A percentile compares a stretch with the other conserved stretches of the same genome.
Conservation (phyloP, 2,888 invertebrate genomes). For the Polia nebulosa region DNA sequence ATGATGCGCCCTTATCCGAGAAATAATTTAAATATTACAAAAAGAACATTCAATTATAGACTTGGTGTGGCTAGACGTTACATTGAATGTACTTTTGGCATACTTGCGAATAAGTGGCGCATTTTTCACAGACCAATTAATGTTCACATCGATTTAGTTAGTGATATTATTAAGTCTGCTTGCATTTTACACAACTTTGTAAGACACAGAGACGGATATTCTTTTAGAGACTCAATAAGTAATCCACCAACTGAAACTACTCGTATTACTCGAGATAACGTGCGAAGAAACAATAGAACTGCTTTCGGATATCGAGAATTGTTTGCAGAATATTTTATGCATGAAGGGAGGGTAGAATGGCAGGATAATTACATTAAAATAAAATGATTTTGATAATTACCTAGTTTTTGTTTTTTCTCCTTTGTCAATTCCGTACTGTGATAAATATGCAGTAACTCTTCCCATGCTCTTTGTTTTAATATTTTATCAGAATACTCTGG, state of each 20-base stretch:
- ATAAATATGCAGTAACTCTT: conserved; percentile 26
- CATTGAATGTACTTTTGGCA: conserved; percentile 50
- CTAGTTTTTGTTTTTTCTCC: conserved; percentile 5
- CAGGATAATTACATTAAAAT: not conserved
- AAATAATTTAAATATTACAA: conserved; percentile 44
- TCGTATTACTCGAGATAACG: conserved; percentile 2
- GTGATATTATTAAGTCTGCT: conserved; percentile 47
- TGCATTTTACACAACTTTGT: conserved; percentile 60
- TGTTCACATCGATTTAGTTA: conserved; percentile 27
- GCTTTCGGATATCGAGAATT: conserved; percentile 59
- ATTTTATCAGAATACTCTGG: conserved; percentile 23
- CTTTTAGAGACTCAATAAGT: conserved; percentile 60
- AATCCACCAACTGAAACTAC: conserved; percentile 10
- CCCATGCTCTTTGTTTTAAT: conserved; percentile 50
- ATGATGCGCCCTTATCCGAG: conserved; percentile 58
- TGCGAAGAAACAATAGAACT: conserved; percentile 55
- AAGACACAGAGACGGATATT: conserved; percentile 48
- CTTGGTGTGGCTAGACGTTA: conserved; percentile 54
- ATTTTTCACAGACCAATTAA: conserved; percentile 61
- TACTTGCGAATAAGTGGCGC: conserved; percentile 49
- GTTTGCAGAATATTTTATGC: conserved; percentile 61
- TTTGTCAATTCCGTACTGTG: conserved; percentile 1
- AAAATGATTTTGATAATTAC: not conserved
- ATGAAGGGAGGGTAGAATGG: conserved; percentile 39
- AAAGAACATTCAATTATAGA: conserved; percentile 38